phyloP scores from a whole-genome alignment of 92 coral and sea anemone genomes.

The Palythoa grandiflora region DNA sequence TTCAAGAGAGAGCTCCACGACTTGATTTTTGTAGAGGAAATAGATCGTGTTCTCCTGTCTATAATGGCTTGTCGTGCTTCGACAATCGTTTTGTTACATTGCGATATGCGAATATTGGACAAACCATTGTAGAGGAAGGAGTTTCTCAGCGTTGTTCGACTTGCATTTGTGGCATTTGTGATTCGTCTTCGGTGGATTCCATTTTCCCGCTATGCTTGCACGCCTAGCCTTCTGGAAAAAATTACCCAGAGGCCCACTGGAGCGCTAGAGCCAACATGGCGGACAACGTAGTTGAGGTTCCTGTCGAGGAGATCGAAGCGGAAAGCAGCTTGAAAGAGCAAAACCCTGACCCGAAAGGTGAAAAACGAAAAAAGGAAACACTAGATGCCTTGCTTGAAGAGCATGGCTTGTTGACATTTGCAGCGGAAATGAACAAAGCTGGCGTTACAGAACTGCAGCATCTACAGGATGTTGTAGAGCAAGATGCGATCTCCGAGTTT shows the following conservation, averaged over 20 bases:
- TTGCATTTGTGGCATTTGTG: slow-evolving; percentile 33
- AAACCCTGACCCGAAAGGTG: slow-evolving; percentile 30
- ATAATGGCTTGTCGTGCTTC: slow-evolving; percentile 40
- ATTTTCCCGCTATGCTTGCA: slow-evolving; percentile 29
- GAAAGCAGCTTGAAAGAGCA: slow-evolving; percentile 34
- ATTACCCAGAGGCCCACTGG: slow-evolving; percentile 25
- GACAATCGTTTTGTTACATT: slow-evolving; percentile 51
- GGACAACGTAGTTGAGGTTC: slow-evolving; percentile 22
- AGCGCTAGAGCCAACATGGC: slow-evolving; percentile 48
- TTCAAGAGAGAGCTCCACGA: slow-evolving; percentile 52
- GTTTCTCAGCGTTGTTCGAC: slow-evolving; percentile 64
- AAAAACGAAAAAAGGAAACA: slow-evolving; percentile 19
- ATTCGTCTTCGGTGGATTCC: slow-evolving; percentile 29
- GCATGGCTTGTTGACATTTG: slow-evolving; percentile 41
- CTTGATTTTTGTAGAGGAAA: slow-evolving; percentile 53
- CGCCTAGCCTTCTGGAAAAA: slow-evolving; percentile 25
- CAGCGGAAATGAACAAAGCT: slow-evolving; percentile 44
- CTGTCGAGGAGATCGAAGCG: slow-evolving; percentile 34
- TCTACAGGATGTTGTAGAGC: slow-evolving; percentile 48
- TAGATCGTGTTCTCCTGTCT: slow-evolving; percentile 44
- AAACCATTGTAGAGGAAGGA: slow-evolving; percentile 55
- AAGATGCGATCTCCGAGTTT: slow-evolving; percentile 47
- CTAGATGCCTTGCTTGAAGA: slow-evolving; percentile 15
- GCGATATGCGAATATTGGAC: slow-evolving; percentile 49
- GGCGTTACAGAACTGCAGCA: slow-evolving; percentile 51